phyloP scores from a whole-genome alignment of 1,140 invertebrate species.

The Drosophila bocki region DNA sequence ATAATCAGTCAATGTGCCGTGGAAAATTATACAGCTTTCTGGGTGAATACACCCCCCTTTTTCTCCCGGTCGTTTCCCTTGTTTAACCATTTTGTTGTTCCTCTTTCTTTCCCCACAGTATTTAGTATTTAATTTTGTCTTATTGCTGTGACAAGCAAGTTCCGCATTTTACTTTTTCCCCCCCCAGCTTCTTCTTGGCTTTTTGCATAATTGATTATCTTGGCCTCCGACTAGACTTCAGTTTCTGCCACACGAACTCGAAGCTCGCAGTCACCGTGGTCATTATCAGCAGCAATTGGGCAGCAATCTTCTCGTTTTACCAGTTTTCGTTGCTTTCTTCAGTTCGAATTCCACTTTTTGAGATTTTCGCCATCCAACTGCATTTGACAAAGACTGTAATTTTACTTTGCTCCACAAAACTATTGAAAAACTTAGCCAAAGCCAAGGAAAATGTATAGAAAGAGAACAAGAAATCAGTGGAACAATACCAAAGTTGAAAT shows the following conservation, averaged over 20 bases:
- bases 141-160: constrained; percentile 67
- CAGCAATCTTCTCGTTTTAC: constrained; percentile 15
- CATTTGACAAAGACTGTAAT: constrained; percentile 72
- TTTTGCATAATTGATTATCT: constrained; percentile 79
- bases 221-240: constrained; percentile 41
- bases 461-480: constrained; percentile 6
- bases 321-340: constrained; percentile 25
- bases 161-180: constrained; percentile 39
- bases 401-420: constrained; percentile 51
- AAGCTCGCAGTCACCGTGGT: not conserved
- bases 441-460: constrained; percentile 20
- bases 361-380: constrained; percentile 59
- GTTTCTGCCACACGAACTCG: constrained; percentile 2
- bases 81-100: not conserved
- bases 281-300: constrained; percentile 21
- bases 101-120: constrained; percentile 22
- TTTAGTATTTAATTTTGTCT: constrained; percentile 66
- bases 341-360: constrained; percentile 58
- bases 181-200: constrained; percentile 15
- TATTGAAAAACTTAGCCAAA: constrained; percentile 18
- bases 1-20: constrained; percentile 74
- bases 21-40: constrained; percentile 63
- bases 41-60: constrained; percentile 2
- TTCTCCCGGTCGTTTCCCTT: constrained; percentile 1
- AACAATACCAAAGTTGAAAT: constrained; percentile 21